These are phyloP conservation scores for Periophthalmodon schlosseri DNA, from an alignment of 2,113 vertebrate species.

Conservation along the genomic window DNA sequence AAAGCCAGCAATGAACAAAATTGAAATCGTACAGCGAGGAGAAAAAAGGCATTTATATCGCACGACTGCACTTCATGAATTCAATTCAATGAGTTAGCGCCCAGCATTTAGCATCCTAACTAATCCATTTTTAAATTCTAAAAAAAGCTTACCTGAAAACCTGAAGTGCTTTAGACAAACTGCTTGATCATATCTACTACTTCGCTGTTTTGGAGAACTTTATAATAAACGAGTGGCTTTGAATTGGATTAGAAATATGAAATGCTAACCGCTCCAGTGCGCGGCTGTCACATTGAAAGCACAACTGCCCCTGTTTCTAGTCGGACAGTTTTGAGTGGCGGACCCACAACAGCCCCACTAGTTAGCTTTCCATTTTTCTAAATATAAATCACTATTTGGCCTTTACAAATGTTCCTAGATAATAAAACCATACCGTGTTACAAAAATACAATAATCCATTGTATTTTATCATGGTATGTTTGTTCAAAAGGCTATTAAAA, in stretches of 20 bases:
- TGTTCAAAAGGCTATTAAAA: not conserved
- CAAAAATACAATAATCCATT: not conserved
- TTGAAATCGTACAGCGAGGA: not conserved
- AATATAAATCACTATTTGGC: not conserved
- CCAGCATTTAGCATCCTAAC: not conserved
- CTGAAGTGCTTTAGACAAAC: not conserved
- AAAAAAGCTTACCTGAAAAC: not conserved
- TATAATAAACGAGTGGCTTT: not conserved
- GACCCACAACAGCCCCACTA: slow-evolving; percentile 35
- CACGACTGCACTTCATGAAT: not conserved
- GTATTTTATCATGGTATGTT: not conserved
- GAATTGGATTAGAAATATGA: too few species aligned
- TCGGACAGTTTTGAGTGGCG: slow-evolving; percentile 33
- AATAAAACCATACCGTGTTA: not conserved
- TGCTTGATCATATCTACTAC: not conserved
- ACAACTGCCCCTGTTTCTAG: slow-evolving; percentile 38
- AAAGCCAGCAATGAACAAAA: not conserved
- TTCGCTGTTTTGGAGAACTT: not conserved
- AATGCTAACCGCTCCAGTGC: not conserved
- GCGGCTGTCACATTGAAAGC: not conserved
- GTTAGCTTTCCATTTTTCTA: not conserved
- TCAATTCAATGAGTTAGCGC: not conserved
- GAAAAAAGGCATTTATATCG: not conserved
- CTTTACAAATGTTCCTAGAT: not conserved
- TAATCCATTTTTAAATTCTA: not conserved